phyloP scores from a whole-genome alignment of 1,140 invertebrate species.

The Batillaria attramentaria region DNA sequence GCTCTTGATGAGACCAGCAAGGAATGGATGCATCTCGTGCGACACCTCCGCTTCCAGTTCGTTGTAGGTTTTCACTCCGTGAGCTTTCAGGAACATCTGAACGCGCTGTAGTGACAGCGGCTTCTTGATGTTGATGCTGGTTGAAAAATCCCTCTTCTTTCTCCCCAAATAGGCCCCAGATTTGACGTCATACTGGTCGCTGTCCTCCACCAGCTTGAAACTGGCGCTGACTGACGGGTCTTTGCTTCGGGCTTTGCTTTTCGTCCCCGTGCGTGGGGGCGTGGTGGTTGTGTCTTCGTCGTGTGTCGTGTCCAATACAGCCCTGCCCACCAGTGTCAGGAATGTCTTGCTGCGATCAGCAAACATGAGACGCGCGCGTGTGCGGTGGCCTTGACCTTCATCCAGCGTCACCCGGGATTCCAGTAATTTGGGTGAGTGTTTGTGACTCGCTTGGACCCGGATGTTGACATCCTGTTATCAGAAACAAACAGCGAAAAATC shows the following conservation, averaged over 20 bases:
- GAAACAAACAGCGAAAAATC: no score
- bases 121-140: constrained; percentile 9
- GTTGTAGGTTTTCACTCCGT: neutral
- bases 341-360: neutral
- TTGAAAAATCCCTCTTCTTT: constrained; percentile 15
- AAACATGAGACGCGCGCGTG: neutral
- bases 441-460: neutral
- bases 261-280: neutral
- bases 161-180: neutral
- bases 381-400: neutral
- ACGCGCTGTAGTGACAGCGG: neutral
- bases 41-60: constrained; percentile 1
- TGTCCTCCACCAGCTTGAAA: neutral
- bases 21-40: constrained; percentile 15
- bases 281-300: neutral
- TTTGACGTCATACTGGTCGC: neutral
- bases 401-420: neutral
- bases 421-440: neutral
- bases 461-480: neutral
- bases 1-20: neutral
- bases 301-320: neutral
- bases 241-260: no score
- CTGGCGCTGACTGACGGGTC: neutral
- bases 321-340: neutral
- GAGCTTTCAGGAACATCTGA: neutral